Conservation (phyloP, 2,888 invertebrate species). For the Eulithis prunata region DNA sequence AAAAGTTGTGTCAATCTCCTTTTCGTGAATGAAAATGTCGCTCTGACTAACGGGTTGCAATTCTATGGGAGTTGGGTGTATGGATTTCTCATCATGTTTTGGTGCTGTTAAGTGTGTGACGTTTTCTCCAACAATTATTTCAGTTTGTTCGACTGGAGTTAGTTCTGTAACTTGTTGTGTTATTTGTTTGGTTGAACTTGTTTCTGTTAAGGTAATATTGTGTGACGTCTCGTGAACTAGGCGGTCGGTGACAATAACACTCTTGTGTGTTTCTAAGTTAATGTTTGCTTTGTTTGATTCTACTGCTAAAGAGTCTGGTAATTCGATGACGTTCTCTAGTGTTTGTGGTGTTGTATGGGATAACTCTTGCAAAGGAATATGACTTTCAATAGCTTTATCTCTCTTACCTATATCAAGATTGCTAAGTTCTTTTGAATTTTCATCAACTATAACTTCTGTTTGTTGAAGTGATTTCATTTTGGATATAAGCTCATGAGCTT, state of each 20-base stretch:
- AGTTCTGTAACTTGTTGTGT: slow-evolving; percentile 61
- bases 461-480: slow-evolving; percentile 62
- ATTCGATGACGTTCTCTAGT: slow-evolving; percentile 55
- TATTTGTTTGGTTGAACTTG: slow-evolving; percentile 68
- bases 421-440: slow-evolving; percentile 50
- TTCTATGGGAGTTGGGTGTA: slow-evolving; percentile 52
- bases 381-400: slow-evolving; percentile 58
- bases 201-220: slow-evolving; percentile 57
- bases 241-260: slow-evolving; percentile 61
- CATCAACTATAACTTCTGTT: slow-evolving; percentile 54
- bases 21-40: slow-evolving; percentile 62
- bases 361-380: slow-evolving; percentile 57
- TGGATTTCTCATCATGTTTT: slow-evolving; percentile 46
- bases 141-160: slow-evolving; percentile 62
- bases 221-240: slow-evolving; percentile 73
- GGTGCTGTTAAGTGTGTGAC: slow-evolving; percentile 41
- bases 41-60: slow-evolving; percentile 59
- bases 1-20: slow-evolving; percentile 54
- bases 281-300: slow-evolving; percentile 53
- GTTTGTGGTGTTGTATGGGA: slow-evolving; percentile 52
- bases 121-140: slow-evolving; percentile 62
- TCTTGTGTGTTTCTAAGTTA: slow-evolving; percentile 60
- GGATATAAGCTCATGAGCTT: slow-evolving; percentile 51
- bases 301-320: slow-evolving; percentile 46
- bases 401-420: slow-evolving; percentile 39